These are phyloP conservation scores for Oncopodura yosiiana DNA, from an alignment of 1,140 invertebrate species.

Conservation along the genomic window DNA sequence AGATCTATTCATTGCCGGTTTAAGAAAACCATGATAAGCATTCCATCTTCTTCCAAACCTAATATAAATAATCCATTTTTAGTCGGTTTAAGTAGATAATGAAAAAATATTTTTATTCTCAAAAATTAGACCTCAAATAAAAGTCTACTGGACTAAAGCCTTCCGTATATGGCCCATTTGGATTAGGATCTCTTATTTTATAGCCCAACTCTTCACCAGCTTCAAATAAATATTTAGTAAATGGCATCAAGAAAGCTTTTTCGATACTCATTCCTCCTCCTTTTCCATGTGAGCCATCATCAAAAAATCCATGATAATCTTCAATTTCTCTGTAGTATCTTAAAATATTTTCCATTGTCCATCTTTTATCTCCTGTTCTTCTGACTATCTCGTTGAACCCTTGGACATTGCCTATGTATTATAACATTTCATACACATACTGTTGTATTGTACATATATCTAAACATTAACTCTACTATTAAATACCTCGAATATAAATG, in stretches of 20 bases:
- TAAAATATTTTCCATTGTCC: slow-evolving; percentile 22
- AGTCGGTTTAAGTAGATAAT: not conserved
- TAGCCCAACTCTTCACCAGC: slow-evolving; percentile 18
- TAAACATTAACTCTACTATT: too few relatives aligned
- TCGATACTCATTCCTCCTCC: slow-evolving; percentile 6
- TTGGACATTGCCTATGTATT: slow-evolving; percentile 29
- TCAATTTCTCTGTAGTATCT: slow-evolving; percentile 20
- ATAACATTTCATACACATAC: not conserved
- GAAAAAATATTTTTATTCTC: not conserved
- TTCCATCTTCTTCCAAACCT: slow-evolving; percentile 5
- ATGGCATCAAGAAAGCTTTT: not conserved
- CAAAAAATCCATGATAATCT: slow-evolving; percentile 25
- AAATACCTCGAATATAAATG: slow-evolving; percentile 29
- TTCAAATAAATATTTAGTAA: not conserved
- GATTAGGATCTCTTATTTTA: slow-evolving; percentile 15
- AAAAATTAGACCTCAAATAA: not conserved
- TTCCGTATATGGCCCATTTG: slow-evolving; percentile 13
- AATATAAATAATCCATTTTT: slow-evolving; percentile 6
- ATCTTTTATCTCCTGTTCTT: slow-evolving; percentile 19
- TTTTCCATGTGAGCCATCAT: slow-evolving; percentile 2
- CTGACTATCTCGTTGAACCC: slow-evolving; percentile 24
- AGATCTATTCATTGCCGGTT: not conserved
- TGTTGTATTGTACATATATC: not conserved
- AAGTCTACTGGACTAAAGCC: slow-evolving; percentile 10
- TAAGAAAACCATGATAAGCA: slow-evolving; percentile 6